Base-by-base conservation (phyloP, 2,113 vertebrate genomes). In the Petrocephalus microphthalmus region DNA sequence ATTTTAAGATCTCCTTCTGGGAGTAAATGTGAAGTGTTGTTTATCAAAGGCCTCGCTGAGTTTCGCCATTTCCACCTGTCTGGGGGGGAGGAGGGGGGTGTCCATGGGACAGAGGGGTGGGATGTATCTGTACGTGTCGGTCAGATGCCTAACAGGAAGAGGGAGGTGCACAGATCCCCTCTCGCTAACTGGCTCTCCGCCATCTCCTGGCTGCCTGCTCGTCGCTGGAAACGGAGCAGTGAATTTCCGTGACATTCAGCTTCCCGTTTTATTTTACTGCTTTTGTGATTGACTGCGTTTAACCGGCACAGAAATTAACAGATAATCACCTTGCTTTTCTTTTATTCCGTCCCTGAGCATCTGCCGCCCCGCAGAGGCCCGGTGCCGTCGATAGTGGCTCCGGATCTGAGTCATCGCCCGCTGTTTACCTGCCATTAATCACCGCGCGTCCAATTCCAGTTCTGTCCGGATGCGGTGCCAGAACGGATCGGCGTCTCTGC, bases 361-460 rank as follows among this genome's bases (percentile, higher is more conserved):
- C 52, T 19, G 42, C 19, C 11, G 45, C 1, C 81, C 54, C 6
- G 10, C 22, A 42, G 57, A 84, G 25, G 22, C 67, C 11, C 19
- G 1, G 25, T 56, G 13, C 54, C 42, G 19, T 64, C 6, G 42
- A 74, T 22, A 29, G 56, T 47, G 7, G 57, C 37, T 54, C 84
- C n/a, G 42, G 82, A 64, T 83, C 78, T 84, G 54, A 88, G 56
- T 42, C 81, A 52, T 37, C 88, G 5, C 3, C 42, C 37, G 13
- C 7, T 13, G 88, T 71, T 52, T 85, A 53, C 45, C 22, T 64
- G 15, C 15, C 54, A 45, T 84, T 88, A 84, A 88, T 88, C 47
- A 25, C 6, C 22, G 56, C 7, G 78, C 22, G 0, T 71, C 64
- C n/a, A 33, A 64, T 67, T 42, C 47, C 15, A 33, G 71, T 78